Evolutionary conservation across 2,113 vertebrate genomes (phyloP).

Genomic region (Antechinus flavipes): DNA sequence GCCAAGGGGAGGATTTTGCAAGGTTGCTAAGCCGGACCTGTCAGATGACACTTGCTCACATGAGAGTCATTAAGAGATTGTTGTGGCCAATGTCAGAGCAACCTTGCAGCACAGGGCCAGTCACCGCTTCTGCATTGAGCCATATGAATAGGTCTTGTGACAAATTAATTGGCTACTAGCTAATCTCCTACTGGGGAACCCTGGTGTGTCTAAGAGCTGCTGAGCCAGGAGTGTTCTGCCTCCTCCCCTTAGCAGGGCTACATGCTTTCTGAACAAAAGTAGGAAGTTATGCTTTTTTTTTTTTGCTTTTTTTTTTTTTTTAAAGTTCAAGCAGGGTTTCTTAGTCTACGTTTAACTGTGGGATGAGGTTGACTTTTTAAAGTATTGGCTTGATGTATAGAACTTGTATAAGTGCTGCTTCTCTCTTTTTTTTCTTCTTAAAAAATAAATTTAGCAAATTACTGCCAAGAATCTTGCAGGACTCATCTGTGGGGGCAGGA

Average conservation of each 20-base stretch:
- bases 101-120: slow-evolving; percentile 85
- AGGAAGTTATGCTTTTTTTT: slow-evolving; percentile 64
- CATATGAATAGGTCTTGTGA: slow-evolving; percentile 87
- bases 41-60: slow-evolving; percentile 89
- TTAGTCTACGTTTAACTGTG: slow-evolving; percentile 58
- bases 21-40: slow-evolving; percentile 84
- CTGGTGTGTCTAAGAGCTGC: slow-evolving; percentile 82
- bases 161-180: slow-evolving; percentile 82
- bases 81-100: slow-evolving; percentile 86
- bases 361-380: slow-evolving; percentile 62
- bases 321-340: slow-evolving; percentile 50
- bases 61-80: slow-evolving; percentile 86
- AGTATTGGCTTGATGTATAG: slow-evolving; percentile 66
- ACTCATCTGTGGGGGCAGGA: slow-evolving; percentile 17
- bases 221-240: slow-evolving; percentile 77
- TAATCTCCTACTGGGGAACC: slow-evolving; percentile 78
- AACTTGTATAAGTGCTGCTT: slow-evolving; percentile 53
- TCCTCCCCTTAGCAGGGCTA: slow-evolving; percentile 58
- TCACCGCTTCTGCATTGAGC: slow-evolving; percentile 78
- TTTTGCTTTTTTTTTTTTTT: slow-evolving; percentile 45
- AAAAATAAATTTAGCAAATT: slow-evolving; percentile 68
- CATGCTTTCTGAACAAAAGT: slow-evolving; percentile 64
- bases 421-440: slow-evolving; percentile 41
- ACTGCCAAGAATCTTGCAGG: slow-evolving; percentile 32
- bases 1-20: slow-evolving; percentile 64